phyloP scores from a whole-genome alignment of 2,113 vertebrate genomes.

The Pseudopipra pipra region DNA sequence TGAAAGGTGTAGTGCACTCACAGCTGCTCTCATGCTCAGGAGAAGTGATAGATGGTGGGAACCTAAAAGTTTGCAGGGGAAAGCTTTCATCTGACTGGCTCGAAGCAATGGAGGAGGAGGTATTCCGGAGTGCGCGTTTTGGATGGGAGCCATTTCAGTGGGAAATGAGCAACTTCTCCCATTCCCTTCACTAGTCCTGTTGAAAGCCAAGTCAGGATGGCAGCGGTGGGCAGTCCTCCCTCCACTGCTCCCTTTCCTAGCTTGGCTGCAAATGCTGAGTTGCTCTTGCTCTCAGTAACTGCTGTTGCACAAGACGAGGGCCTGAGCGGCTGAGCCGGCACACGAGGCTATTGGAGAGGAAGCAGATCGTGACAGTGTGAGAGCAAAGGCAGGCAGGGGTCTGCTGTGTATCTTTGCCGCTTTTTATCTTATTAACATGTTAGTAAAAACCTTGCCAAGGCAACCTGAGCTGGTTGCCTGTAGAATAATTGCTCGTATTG shows the following conservation, averaged over 20 bases:
- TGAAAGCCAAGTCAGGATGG: not conserved
- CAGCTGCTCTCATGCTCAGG: not conserved
- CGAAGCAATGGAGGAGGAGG: not conserved
- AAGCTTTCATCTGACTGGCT: not conserved
- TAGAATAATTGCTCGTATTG: conserved; percentile 47
- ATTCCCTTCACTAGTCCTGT: not conserved
- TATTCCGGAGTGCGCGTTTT: not conserved
- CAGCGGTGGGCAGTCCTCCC: not conserved
- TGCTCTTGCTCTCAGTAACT: not conserved
- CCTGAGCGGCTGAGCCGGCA: not conserved
- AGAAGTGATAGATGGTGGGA: conserved; percentile 27
- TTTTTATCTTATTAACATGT: conserved; percentile 67
- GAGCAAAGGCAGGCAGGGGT: conserved; percentile 57
- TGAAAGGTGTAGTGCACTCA: not conserved
- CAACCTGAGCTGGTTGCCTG: conserved; percentile 60
- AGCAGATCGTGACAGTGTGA: conserved; percentile 30
- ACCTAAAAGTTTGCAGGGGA: not conserved
- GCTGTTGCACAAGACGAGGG: not conserved
- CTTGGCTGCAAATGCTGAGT: accelerated
- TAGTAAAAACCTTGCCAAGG: conserved; percentile 61
- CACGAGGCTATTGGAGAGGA: not conserved
- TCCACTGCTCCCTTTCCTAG: not conserved
- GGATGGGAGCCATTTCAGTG: conserved; percentile 15
- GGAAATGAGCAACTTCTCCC: not conserved
- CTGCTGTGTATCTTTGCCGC: conserved; percentile 57